These are phyloP conservation scores for Micromesistius poutassou DNA, from an alignment of 2,797 vertebrate genomes.

Conservation along the genomic window DNA sequence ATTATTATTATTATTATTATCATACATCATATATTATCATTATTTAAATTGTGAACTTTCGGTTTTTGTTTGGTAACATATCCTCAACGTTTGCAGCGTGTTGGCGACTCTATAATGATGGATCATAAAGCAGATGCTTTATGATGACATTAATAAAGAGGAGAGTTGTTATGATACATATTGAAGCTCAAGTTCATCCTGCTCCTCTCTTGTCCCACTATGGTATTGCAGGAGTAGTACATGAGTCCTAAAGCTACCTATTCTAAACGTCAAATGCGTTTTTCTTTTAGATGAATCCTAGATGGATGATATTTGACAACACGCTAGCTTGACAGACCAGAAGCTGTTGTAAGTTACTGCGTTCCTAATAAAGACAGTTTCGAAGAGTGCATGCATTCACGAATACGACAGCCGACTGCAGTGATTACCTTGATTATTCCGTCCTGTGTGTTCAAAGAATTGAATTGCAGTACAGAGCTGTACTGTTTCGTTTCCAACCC, in stretches of 20 bases:
- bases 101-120: neutral
- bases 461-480: neutral
- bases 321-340: neutral
- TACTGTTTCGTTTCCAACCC: neutral
- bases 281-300: no score
- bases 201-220: neutral
- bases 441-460: neutral
- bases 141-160: neutral
- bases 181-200: neutral
- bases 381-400: neutral
- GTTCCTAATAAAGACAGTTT: neutral
- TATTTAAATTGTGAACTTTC: neutral
- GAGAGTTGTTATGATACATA: neutral
- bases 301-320: no score
- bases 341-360: neutral
- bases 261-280: neutral
- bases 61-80: neutral
- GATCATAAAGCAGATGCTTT: neutral
- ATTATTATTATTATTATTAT: neutral
- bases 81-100: neutral
- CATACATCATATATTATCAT: no score
- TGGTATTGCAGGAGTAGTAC: neutral
- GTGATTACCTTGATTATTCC: neutral
- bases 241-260: neutral
- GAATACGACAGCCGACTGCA: neutral